These are phyloP conservation scores for Etheostoma perlongum DNA, from an alignment of 2,797 vertebrate species.

Conservation along the genomic window DNA sequence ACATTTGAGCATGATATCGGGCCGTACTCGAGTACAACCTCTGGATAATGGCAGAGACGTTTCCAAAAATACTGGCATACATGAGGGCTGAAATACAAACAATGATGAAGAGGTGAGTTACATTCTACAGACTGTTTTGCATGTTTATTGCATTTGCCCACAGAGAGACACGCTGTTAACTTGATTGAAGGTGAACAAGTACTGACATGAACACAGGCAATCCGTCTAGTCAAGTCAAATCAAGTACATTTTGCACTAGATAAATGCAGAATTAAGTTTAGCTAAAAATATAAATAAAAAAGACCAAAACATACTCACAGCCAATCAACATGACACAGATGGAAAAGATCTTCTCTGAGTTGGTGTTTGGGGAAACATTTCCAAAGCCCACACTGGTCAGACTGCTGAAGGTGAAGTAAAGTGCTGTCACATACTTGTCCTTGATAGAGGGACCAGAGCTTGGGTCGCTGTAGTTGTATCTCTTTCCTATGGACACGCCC, in stretches of 20 bases:
- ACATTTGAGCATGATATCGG: slow-evolving; percentile 98
- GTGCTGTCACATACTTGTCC: slow-evolving; percentile 99
- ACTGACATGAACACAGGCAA: slow-evolving; percentile 17
- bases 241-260: background rate
- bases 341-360: slow-evolving; percentile 99
- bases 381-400: slow-evolving; percentile 99
- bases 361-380: slow-evolving; percentile 99
- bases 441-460: slow-evolving; percentile 97
- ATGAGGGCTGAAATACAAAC: slow-evolving; percentile 91
- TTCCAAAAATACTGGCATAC: slow-evolving; percentile 99
- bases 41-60: slow-evolving; percentile 99
- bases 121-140: slow-evolving; percentile 2
- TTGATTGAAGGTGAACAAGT: slow-evolving; percentile 12
- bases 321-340: slow-evolving; percentile 99
- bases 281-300: background rate
- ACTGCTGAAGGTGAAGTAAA: slow-evolving; percentile 99
- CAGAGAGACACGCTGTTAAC: slow-evolving; percentile 1
- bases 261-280: background rate
- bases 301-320: slow-evolving; percentile 89
- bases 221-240: background rate
- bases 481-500: slow-evolving; percentile 96
- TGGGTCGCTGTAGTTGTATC: slow-evolving; percentile 96
- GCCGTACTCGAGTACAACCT: slow-evolving; percentile 97
- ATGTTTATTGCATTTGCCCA: slow-evolving; percentile 4
- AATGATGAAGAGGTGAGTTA: slow-evolving; percentile 14